Evolutionary conservation across 2,797 vertebrate genomes (phyloP).

Genomic region (Caiman crocodilus): DNA sequence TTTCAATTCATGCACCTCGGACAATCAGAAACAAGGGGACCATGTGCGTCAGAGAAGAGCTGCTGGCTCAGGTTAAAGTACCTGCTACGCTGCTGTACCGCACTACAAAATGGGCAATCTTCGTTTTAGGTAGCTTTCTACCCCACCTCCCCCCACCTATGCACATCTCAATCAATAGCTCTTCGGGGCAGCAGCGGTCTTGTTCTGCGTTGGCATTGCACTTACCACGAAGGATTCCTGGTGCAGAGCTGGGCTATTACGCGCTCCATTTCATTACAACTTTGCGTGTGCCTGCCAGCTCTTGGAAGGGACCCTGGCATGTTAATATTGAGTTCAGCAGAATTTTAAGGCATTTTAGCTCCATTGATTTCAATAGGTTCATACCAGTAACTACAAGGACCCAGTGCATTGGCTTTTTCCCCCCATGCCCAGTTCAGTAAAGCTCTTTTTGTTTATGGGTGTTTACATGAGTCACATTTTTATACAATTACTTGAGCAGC

Average conservation of each 20-base stretch:
- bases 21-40: not conserved
- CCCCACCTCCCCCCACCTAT: not conserved
- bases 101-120: not conserved
- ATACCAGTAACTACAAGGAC: not conserved
- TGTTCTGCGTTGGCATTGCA: not conserved
- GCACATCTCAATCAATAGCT: not conserved
- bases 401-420: not conserved
- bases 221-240: rapidly evolving
- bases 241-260: not conserved
- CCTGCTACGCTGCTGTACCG: not conserved
- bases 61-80: rapidly evolving
- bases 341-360: not conserved
- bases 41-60: rapidly evolving
- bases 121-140: not conserved
- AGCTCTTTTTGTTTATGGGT: not conserved
- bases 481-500: not conserved
- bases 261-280: not conserved
- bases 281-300: rapidly evolving
- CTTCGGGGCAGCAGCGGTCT: not conserved
- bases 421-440: not conserved
- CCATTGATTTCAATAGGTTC: not conserved
- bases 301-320: not conserved
- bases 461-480: not conserved
- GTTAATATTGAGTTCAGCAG: not conserved
- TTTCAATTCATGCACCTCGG: rapidly evolving